A percentile compares a stretch with the other conserved stretches of the same genome.
These are phyloP conservation scores for Andrena flavipes DNA, from an alignment of 2,888 invertebrate species.

Conservation along the genomic window DNA sequence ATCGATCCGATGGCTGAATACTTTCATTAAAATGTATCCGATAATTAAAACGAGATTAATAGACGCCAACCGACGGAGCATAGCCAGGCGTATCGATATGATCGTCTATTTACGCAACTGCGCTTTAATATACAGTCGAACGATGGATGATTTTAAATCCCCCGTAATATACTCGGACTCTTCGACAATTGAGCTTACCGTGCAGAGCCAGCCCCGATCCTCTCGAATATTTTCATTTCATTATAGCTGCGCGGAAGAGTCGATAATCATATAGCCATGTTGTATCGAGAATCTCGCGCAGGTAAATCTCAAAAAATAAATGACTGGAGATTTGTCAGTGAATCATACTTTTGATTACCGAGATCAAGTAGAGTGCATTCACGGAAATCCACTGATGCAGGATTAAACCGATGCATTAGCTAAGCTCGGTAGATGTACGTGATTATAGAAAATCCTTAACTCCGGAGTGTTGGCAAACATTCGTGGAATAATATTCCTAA, in stretches of 20 bases:
- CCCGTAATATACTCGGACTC: background rate
- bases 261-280: constrained; percentile 25
- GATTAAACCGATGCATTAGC: too few species aligned
- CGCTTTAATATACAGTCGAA: background rate
- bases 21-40: constrained; percentile 18
- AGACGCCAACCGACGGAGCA: background rate
- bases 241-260: constrained; percentile 18
- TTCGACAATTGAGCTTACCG: constrained; percentile 5
- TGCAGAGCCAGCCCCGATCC: background rate
- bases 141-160: constrained; percentile 21
- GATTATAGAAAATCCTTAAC: too few species aligned
- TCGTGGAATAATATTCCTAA: too few species aligned
- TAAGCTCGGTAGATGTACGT: too few species aligned
- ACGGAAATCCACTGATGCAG: background rate
- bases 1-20: background rate
- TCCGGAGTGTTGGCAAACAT: too few species aligned
- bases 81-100: background rate
- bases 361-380: background rate
- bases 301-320: too few species aligned
- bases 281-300: background rate
- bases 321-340: too few species aligned
- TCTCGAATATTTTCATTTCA: constrained; percentile 45
- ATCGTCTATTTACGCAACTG: constrained; percentile 8
- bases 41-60: constrained; percentile 31
- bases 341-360: too few species aligned